Base-by-base conservation (phyloP, 2,888 invertebrate species). In the Agonopterix subpropinquella region DNA sequence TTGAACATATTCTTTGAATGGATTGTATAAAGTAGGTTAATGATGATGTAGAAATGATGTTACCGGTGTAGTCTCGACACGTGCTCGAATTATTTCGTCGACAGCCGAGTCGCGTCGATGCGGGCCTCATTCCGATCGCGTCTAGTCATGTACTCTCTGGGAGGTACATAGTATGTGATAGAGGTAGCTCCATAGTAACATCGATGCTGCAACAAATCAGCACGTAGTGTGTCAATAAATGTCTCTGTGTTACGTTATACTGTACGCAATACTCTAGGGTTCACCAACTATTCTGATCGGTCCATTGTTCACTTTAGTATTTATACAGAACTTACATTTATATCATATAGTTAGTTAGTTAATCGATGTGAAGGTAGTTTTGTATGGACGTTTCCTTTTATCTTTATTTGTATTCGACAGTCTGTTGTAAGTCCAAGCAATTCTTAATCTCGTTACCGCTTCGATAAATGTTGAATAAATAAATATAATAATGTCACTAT, bases 21-120 rank as follows among this genome's bases (percentile, higher is more conserved):
- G 71, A 77, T 77, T 88, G 86, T 88, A 88, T 82, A 87, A 88
- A 87, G 85, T 88, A 88, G 85, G 79, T 74, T 84, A 80, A 78
- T 69, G 70, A 28, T 28, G 28, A 28, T 28, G 28, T 28, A 28
- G 28, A 28, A 28, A 28, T 73, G 65, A 67, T 55, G 65, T 67
- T 63, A 61, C 63, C 62, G 65, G 60, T 58, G 67, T 69, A 67
- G 64, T 57, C 44, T 51, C 15, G 44, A 52, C 53, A 60, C 58
- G 62, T 53, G 55, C 51, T 51, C 51, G 51, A 51, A 56, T 50
- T 53, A n/a, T 39, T n/a, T 39, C 4, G 10, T 39, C 39, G 39
- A 2, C 39, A n/a, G 39, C n/a, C 39, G 39, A n/a, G 46, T 47
- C 35, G 45, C 45, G 39, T 28, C 28, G 28, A 4, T 4, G 28